Percentiles rank a stretch among this genome's conserved stretches.
Conservation (phyloP, 2,888 invertebrate species). For the Caenorhabditis sp. region DNA sequence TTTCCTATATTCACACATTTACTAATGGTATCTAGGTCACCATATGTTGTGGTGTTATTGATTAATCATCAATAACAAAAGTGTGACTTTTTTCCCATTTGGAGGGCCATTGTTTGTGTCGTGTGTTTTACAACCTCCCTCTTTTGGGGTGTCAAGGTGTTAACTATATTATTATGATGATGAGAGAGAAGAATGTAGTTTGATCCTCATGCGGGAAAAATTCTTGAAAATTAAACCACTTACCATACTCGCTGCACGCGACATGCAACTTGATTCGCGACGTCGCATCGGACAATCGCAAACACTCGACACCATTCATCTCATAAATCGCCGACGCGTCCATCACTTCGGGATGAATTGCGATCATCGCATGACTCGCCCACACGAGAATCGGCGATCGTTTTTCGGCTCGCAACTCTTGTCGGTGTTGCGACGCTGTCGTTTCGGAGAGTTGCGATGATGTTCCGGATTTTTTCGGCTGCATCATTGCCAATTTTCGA, state of each 20-base stretch:
- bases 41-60: too few species aligned
- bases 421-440: background rate
- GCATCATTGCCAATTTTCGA: background rate
- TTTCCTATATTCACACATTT: too few species aligned
- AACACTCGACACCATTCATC: conserved; percentile 7
- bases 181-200: too few species aligned
- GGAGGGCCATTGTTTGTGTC: too few species aligned
- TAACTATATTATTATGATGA: too few species aligned
- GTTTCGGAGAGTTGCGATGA: background rate
- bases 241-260: background rate
- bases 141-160: too few species aligned
- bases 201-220: too few species aligned
- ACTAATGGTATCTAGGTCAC: too few species aligned
- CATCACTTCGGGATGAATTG: conserved; percentile 23
- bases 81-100: too few species aligned
- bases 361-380: conserved; percentile 21
- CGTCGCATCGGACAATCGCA: conserved; percentile 10
- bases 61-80: too few species aligned
- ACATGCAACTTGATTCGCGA: background rate
- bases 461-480: background rate
- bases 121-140: too few species aligned
- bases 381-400: conserved; percentile 27
- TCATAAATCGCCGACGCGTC: conserved; percentile 12
- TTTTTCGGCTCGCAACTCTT: conserved; percentile 9
- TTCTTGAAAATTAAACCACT: too few species aligned